Evolutionary conservation across 2,797 vertebrate species (phyloP), one percentile per base, ranked within the genome.

Genomic region (Pterois miles): DNA sequence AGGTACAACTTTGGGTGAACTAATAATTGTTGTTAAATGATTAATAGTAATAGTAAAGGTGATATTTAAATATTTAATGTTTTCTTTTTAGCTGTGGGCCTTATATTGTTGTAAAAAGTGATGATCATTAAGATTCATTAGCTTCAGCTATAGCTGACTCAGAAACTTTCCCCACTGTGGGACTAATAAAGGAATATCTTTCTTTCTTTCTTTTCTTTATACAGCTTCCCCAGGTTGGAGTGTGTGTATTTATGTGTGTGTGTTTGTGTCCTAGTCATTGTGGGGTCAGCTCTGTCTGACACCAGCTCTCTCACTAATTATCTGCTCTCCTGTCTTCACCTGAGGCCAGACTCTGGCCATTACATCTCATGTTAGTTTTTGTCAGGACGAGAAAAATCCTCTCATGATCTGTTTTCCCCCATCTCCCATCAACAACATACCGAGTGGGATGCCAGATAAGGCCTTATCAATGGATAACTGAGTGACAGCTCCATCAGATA

Each of bases 231-330:
- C 46, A 1, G 9, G 11, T 25, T 58, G 31, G n/a, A 40, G 18
- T 58, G 34, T 36, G 54, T 75, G 36, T 27, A 3, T 50, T 14
- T 29, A 25, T 43, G 52, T 75, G 29, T 46, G 27, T 69, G 53
- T 63, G 18, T 64, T 9, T 82, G 66, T 75, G 64, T 58, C 7
- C 22, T 38, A 65, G 83, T 89, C 83, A 82, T 3, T 34, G 23
- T 54, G 54, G 75, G 85, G 82, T 92, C 83, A 84, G 54, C 58
- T 72, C 82, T 70, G 64, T 70, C 81, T 87, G 83, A 85, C 75
- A 67, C 84, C 79, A 89, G 50, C 66, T 73, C 72, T 65, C 78
- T 70, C 79, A 69, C 82, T 87, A 84, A 85, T 91, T 82, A 86
- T 84, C 85, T 63, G 31, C 57, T 65, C 60, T 79, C 38, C 46